Conservation (phyloP, 2,888 invertebrate species). For the Troilus luridus region DNA sequence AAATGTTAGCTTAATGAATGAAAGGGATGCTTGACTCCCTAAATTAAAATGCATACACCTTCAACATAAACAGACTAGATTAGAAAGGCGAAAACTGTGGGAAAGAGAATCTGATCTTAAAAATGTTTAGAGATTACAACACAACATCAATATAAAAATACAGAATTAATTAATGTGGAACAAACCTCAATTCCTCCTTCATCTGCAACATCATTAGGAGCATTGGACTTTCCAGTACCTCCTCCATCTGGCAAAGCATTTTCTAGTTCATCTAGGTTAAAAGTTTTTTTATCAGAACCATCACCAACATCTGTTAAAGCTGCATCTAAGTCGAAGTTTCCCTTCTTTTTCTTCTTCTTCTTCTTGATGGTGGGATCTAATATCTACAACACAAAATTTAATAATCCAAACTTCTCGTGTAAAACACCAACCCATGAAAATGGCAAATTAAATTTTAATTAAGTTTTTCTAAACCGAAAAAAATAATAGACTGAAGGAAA, state of each 20-base stretch:
- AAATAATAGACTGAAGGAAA: background rate
- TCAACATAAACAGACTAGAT: background rate
- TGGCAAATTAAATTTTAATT: background rate
- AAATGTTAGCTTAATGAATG: too few species aligned
- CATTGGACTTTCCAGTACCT: slow-evolving; percentile 66
- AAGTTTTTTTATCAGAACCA: slow-evolving; percentile 75
- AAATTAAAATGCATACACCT: background rate
- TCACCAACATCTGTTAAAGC: slow-evolving; percentile 77
- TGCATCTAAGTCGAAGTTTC: slow-evolving; percentile 91
- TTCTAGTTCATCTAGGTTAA: slow-evolving; percentile 90
- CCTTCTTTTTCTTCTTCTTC: slow-evolving; percentile 98
- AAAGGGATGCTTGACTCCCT: too few species aligned
- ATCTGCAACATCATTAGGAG: slow-evolving; percentile 66
- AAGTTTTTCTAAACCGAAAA: background rate
- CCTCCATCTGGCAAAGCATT: slow-evolving; percentile 80
- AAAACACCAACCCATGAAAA: background rate
- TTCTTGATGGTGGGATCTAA: slow-evolving; percentile 90
- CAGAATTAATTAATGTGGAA: background rate
- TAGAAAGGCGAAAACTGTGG: background rate
- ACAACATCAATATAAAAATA: background rate
- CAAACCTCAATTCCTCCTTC: slow-evolving; percentile 66
- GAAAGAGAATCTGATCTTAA: background rate
- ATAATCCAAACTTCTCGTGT: background rate
- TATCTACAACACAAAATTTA: slow-evolving; percentile 72
- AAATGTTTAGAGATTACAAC: background rate